Conservation (phyloP, 2,888 invertebrate genomes). For the Acanthococcus lagerstroemiae region DNA sequence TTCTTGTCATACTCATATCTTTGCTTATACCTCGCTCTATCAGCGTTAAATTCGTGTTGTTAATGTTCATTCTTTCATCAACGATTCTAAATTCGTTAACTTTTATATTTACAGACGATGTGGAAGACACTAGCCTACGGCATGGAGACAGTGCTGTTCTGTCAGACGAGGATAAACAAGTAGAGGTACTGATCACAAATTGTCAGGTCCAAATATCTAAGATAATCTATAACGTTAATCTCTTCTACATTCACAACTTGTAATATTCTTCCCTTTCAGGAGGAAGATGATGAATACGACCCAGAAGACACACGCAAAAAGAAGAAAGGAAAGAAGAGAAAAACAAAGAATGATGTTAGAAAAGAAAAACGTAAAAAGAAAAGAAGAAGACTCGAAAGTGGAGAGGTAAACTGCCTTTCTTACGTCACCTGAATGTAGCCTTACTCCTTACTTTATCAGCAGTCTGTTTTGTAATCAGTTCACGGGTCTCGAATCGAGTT, state of each 20-base stretch:
- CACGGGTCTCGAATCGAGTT: too few species aligned
- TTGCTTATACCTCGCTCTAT: too few species aligned
- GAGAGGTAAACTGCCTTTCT: conserved; percentile 52
- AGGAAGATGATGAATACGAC: conserved; percentile 81
- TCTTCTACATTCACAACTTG: too few species aligned
- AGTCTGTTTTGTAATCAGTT: too few species aligned
- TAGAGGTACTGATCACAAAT: conserved; percentile 41
- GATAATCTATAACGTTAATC: too few species aligned
- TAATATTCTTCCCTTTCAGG: conserved; percentile 46
- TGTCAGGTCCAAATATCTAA: too few species aligned
- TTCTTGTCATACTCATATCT: too few species aligned
- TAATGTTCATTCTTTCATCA: neutral
- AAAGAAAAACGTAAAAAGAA: conserved; percentile 91
- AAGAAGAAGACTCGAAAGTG: conserved; percentile 86
- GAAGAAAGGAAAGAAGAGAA: conserved; percentile 90
- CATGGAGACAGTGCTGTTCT: conserved; percentile 2
- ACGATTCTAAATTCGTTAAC: neutral
- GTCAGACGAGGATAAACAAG: conserved; percentile 59
- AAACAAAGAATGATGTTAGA: conserved; percentile 78
- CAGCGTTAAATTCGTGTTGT: neutral
- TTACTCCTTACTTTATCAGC: too few species aligned
- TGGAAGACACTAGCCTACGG: conserved; percentile 1
- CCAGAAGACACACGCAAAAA: conserved; percentile 71
- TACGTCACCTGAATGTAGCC: too few species aligned
- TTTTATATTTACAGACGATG: conserved; percentile 23